A percentile compares a stretch with the other conserved stretches of the same genome.
These are phyloP conservation scores for Iselma pallidipennis DNA, from an alignment of 2,888 invertebrate species.

Conservation along the genomic window DNA sequence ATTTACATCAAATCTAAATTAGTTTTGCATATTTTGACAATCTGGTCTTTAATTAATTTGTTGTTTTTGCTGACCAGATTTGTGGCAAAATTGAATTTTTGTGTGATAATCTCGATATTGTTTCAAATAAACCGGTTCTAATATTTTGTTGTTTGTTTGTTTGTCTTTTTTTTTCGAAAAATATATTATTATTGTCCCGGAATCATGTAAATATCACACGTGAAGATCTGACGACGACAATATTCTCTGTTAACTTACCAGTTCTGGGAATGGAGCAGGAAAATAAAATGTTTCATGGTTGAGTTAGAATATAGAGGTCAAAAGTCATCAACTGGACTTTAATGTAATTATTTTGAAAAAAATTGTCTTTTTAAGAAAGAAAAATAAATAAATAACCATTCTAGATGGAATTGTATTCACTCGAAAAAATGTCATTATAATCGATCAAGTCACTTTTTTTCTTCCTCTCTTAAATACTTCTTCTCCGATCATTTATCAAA, in stretches of 20 bases:
- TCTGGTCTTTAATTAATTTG: too few species aligned
- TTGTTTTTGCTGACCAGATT: too few species aligned
- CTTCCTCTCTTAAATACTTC: slow-evolving; percentile 3
- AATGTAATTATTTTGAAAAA: slow-evolving; percentile 1
- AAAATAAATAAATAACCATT: too few species aligned
- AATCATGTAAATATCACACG: slow-evolving; percentile 35
- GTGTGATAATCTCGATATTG: too few species aligned
- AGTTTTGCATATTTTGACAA: too few species aligned
- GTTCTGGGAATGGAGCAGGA: slow-evolving; percentile 10
- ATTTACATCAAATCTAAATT: too few species aligned
- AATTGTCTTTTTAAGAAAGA: too few species aligned
- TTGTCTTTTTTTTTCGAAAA: too few species aligned
- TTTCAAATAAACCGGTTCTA: too few species aligned
- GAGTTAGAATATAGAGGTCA: background rate
- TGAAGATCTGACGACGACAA: slow-evolving; percentile 35
- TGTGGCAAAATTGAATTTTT: too few species aligned
- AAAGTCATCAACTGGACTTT: background rate
- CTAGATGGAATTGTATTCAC: slow-evolving; percentile 1
- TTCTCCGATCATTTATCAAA: slow-evolving; percentile 1
- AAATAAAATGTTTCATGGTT: slow-evolving; percentile 2
- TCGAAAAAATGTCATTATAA: slow-evolving; percentile 5
- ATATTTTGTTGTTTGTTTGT: too few species aligned
- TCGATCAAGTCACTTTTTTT: slow-evolving; percentile 12
- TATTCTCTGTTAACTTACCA: slow-evolving; percentile 21
- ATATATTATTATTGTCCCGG: background rate